These are phyloP conservation scores for Habrosyne pyritoides DNA, from an alignment of 2,888 invertebrate genomes.

Conservation along the genomic window DNA sequence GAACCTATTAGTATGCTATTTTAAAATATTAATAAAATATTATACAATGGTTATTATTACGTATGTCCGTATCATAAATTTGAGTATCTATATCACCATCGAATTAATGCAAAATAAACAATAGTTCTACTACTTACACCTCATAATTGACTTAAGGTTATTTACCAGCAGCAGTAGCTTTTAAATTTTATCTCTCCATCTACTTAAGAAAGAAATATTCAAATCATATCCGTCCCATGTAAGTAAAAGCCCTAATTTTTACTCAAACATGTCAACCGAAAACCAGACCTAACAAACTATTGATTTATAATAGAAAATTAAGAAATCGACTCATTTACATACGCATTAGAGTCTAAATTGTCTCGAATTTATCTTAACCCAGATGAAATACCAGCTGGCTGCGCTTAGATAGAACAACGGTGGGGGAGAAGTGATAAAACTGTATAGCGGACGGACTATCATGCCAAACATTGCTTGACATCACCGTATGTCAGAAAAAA, in stretches of 20 bases:
- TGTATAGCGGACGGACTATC: slow-evolving; percentile 59
- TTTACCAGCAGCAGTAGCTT: not conserved
- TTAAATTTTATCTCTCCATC: not conserved
- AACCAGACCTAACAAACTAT: slow-evolving; percentile 21
- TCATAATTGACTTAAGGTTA: too few relatives aligned
- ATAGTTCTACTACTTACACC: too few relatives aligned
- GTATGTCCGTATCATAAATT: too few relatives aligned
- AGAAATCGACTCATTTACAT: slow-evolving; percentile 52
- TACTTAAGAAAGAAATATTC: not conserved
- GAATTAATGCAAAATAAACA: too few relatives aligned
- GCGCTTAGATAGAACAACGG: slow-evolving; percentile 48
- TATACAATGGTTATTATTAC: too few relatives aligned
- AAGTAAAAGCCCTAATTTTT: slow-evolving; percentile 4
- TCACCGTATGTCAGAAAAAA: slow-evolving; percentile 71
- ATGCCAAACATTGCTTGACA: slow-evolving; percentile 76
- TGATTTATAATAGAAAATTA: slow-evolving; percentile 27
- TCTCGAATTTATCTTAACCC: slow-evolving; percentile 65
- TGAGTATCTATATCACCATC: too few relatives aligned
- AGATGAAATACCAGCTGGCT: slow-evolving; percentile 56
- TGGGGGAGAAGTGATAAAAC: slow-evolving; percentile 79
- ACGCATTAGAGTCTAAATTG: slow-evolving; percentile 61
- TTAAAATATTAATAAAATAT: too few relatives aligned
- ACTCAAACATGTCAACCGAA: slow-evolving; percentile 21
- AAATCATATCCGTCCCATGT: not conserved
- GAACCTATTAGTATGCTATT: too few relatives aligned